These are phyloP conservation scores for Bostrychus sinensis DNA, from an alignment of 2,113 vertebrate species.

Conservation along the genomic window DNA sequence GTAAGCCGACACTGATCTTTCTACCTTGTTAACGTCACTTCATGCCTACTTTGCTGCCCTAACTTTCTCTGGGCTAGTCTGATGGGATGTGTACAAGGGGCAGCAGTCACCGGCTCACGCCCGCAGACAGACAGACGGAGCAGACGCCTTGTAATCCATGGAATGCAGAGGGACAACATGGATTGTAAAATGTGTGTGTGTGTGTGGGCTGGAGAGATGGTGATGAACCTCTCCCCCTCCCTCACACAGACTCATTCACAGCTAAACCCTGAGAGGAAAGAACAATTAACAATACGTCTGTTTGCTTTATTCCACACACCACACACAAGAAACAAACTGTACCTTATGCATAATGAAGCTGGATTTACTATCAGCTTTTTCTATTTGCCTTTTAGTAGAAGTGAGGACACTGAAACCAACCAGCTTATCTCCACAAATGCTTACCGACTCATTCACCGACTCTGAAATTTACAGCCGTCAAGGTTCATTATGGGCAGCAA, in stretches of 20 bases:
- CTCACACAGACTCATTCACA: conserved; percentile 45
- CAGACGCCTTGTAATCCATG: conserved; percentile 64
- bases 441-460: conserved; percentile 4
- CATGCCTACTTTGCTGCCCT: background rate
- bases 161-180: conserved; percentile 64
- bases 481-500: background rate
- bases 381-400: background rate
- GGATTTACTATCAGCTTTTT: background rate
- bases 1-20: conserved; percentile 1
- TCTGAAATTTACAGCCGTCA: conserved; percentile 1
- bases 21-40: background rate
- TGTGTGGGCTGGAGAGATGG: conserved; percentile 30
- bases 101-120: conserved; percentile 35
- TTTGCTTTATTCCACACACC: conserved; percentile 15
- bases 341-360: background rate
- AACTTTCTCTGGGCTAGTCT: conserved; percentile 4
- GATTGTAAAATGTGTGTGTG: conserved; percentile 26
- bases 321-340: background rate
- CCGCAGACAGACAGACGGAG: conserved; percentile 52
- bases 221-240: background rate
- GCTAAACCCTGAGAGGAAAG: conserved; percentile 8
- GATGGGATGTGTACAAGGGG: conserved; percentile 3
- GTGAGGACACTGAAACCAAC: background rate
- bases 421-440: conserved; percentile 2
- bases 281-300: conserved; percentile 38